Evolutionary conservation across 2,113 vertebrate genomes (phyloP), one percentile per base, ranked within the genome.

Genomic region (Ammodytes dubius): DNA sequence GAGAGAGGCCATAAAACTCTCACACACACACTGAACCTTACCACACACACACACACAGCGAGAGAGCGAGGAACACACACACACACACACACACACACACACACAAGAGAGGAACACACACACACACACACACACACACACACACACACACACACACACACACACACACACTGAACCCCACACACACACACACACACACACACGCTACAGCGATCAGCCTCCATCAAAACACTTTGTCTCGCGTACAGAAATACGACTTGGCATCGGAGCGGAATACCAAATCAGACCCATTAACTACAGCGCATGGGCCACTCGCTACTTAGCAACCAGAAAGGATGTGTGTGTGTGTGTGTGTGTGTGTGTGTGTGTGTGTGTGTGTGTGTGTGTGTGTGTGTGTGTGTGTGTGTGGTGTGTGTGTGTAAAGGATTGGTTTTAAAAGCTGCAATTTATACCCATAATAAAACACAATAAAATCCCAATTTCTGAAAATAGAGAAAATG

Each of bases 151-250:
- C 87, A 57, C 69, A 56, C 65, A 77, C 68, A 69, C 64, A 97
- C 85, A 95, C 96, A 96, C 27, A 27, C 27, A 27, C 27, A 27
- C 27, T 27, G 27, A 27, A 27, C 27, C n/a, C n/a, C n/a, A n/a
- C n/a, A n/a, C n/a, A 77, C 68, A 69, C 64, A 97, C 85, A 95
- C 96, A 96, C 27, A 27, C 27, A 97, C 97, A 95, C 96, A 97
- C 96, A 96, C 93, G 96, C 91, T 91, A 89, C 89, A 88, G 88
- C 97, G 97, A 97, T 98, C 97, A 97, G n/a, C 96, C 97, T 97
- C 97, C 98, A 99, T 99, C 97, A 99, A n/a, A 99, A 98, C 97
- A 99, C 98, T 98, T n/a, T 98, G 98, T 98, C 97, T 99, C 96
- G 97, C 97, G 97, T n/a, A n/a, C 97, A 97, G 97, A 99, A 98